Conservation (phyloP, 2,888 invertebrate genomes). For the Dastarcus helophoroides region DNA sequence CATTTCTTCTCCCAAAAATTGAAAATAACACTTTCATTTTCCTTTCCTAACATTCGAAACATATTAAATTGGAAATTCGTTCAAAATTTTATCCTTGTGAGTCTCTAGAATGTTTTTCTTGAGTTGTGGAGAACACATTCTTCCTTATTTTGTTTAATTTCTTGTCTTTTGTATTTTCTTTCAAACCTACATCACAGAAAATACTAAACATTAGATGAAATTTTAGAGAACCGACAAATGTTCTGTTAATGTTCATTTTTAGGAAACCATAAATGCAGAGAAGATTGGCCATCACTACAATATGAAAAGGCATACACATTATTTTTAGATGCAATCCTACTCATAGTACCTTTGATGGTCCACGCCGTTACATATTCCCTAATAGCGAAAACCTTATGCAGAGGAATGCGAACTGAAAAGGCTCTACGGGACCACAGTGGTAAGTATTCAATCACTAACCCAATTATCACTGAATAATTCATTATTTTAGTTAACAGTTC, state of each 20-base stretch:
- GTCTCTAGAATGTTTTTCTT: no score
- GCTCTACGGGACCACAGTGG: conserved; percentile 22
- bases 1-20: no score
- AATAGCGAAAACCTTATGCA: conserved; percentile 43
- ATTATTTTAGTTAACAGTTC: conserved; percentile 21
- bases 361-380: conserved; percentile 53
- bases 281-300: conserved; percentile 44
- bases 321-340: conserved; percentile 49
- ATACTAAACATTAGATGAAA: no score
- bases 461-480: conserved; percentile 3
- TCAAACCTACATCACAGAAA: no score
- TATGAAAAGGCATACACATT: conserved; percentile 50
- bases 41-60: no score
- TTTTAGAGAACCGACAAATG: no score
- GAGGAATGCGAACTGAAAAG: conserved; percentile 33
- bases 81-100: no score
- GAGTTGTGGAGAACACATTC: no score
- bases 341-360: conserved; percentile 53
- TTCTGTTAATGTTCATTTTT: conserved; percentile 19
- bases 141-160: no score
- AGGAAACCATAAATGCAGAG: conserved; percentile 52
- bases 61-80: no score
- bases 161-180: no score
- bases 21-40: no score
- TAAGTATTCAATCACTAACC: conserved; percentile 7